phyloP scores from a whole-genome alignment of 2,797 vertebrate species.

The Cossypha dichroa region DNA sequence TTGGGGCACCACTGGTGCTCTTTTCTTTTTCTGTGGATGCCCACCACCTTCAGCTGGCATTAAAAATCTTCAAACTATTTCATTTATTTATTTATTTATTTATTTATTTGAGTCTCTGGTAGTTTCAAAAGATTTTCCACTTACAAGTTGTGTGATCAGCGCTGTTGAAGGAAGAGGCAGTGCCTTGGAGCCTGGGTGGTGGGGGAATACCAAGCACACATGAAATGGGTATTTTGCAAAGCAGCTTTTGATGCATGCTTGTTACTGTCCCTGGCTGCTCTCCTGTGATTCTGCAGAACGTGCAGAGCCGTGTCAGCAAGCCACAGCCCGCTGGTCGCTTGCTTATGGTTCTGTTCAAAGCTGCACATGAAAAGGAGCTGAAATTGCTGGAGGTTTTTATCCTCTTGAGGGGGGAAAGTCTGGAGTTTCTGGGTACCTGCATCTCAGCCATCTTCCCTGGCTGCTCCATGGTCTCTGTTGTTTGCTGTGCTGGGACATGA shows the following conservation, averaged over 20 bases:
- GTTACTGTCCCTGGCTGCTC: background rate
- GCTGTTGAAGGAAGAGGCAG: background rate
- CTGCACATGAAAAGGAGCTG: background rate
- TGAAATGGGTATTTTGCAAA: conserved; percentile 26
- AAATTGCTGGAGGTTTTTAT: background rate
- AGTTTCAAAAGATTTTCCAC: background rate
- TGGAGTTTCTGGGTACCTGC: background rate
- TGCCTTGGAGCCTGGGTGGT: background rate
- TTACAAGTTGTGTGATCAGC: background rate
- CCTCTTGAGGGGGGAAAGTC: rapidly evolving
- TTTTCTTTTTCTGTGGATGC: background rate
- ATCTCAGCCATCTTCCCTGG: background rate
- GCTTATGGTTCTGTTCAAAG: background rate
- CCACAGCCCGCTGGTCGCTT: background rate
- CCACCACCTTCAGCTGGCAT: background rate
- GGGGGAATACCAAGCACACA: background rate
- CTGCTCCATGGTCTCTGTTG: background rate
- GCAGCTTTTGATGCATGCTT: conserved; percentile 2
- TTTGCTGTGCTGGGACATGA: rapidly evolving
- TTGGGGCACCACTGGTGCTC: background rate
- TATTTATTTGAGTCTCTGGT: background rate
- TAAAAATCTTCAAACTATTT: background rate
- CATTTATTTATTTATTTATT: background rate
- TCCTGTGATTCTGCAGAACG: background rate
- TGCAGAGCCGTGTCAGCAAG: background rate